A percentile compares a stretch with the other conserved stretches of the same genome.
Conservation (phyloP, 2,888 invertebrate genomes). For the Seladonia tumulorum region DNA sequence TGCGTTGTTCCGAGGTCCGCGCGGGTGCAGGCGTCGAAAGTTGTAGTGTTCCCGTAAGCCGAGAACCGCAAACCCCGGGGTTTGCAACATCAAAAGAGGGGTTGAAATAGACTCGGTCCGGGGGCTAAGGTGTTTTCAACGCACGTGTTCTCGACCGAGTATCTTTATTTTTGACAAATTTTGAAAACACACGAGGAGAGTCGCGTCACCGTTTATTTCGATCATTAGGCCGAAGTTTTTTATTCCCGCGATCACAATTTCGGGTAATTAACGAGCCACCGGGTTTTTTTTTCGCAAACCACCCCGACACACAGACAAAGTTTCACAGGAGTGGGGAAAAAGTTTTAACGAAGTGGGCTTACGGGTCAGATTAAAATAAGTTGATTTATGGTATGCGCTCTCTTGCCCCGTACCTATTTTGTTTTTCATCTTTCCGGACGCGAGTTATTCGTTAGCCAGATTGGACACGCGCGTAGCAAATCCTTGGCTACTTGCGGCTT, state of each 20-base stretch:
- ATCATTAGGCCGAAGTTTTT: slow-evolving; percentile 18
- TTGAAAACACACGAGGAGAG: background rate
- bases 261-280: slow-evolving; percentile 16
- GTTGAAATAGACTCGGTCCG: background rate
- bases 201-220: background rate
- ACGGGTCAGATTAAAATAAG: slow-evolving; percentile 21
- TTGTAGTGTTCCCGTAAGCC: background rate
- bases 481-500: slow-evolving; percentile 11
- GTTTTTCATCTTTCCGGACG: background rate
- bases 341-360: slow-evolving; percentile 33
- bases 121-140: background rate
- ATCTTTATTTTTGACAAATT: background rate
- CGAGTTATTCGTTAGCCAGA: slow-evolving; percentile 10
- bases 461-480: slow-evolving; percentile 7
- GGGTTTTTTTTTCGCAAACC: background rate
- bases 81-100: background rate
- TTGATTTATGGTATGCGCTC: slow-evolving; percentile 17
- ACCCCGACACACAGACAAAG: background rate
- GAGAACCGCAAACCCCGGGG: background rate
- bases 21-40: slow-evolving; percentile 10
- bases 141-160: background rate
- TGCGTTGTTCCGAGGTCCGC: background rate
- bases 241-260: slow-evolving; percentile 19
- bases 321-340: background rate
- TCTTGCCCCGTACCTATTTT: background rate